Evolutionary conservation across 2,113 vertebrate species (phyloP).

Genomic region (Corvus moneduloides): DNA sequence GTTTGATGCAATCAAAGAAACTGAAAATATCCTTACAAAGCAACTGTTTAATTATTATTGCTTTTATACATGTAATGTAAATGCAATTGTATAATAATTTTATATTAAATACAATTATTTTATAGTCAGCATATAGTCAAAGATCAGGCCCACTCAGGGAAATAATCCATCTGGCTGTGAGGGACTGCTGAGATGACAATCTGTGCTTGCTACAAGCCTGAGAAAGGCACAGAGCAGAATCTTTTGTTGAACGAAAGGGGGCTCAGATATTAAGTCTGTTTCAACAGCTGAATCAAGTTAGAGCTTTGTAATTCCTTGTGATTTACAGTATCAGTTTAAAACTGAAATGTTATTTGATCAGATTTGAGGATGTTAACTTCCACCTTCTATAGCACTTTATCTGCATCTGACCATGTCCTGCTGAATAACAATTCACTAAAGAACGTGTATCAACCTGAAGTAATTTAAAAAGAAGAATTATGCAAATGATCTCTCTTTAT

Average conservation of each 20-base stretch:
- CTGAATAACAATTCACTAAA: conserved; percentile 65
- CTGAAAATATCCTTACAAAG: not conserved
- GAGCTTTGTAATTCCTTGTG: conserved; percentile 50
- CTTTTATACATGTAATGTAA: not conserved
- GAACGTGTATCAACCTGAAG: conserved; percentile 45
- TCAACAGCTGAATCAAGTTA: conserved; percentile 36
- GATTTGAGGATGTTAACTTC: conserved; percentile 66
- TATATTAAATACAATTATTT: not conserved
- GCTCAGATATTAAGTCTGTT: conserved; percentile 21
- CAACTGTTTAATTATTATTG: not conserved
- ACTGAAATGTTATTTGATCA: conserved; percentile 58
- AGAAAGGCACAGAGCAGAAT: not conserved
- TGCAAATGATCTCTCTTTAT: conserved; percentile 62
- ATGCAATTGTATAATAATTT: not conserved
- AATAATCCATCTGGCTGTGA: not conserved
- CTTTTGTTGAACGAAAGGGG: conserved; percentile 31
- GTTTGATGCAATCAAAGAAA: not conserved
- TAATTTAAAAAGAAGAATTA: conserved; percentile 57
- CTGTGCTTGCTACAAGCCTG: not conserved
- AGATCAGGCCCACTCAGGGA: not conserved
- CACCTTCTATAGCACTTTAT: conserved; percentile 60
- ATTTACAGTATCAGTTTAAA: conserved; percentile 64
- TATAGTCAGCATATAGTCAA: not conserved
- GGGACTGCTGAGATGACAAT: not conserved
- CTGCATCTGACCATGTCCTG: conserved; percentile 58